A percentile compares a stretch with the other conserved stretches of the same genome.
phyloP scores from a whole-genome alignment of 2,113 vertebrate species.

The Halichoeres trimaculatus region DNA sequence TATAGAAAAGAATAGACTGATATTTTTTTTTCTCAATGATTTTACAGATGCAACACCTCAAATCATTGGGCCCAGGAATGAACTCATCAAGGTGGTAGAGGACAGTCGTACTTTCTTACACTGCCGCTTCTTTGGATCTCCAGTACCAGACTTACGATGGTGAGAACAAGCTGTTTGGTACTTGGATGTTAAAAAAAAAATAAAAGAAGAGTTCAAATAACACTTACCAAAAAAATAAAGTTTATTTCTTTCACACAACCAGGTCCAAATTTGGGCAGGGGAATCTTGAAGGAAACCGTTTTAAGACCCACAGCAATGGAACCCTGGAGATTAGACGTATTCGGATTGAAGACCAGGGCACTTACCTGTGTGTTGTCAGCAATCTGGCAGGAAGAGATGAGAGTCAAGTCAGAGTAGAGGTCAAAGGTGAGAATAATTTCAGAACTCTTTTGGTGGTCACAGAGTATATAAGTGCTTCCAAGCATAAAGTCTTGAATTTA shows the following conservation, averaged over 20 bases:
- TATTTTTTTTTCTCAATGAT: neutral
- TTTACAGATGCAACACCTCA: conserved; percentile 88
- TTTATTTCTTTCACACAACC: conserved; percentile 18
- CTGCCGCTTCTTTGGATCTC: conserved; percentile 95
- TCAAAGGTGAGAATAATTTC: conserved; percentile 88
- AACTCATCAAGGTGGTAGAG: conserved; percentile 89
- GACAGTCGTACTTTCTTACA: conserved; percentile 88
- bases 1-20: too few relatives aligned
- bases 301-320: conserved; percentile 89
- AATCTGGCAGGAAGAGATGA: conserved; percentile 93
- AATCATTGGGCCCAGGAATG: conserved; percentile 87
- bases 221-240: conserved; percentile 6
- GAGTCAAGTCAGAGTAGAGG: conserved; percentile 91
- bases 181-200: neutral
- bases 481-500: too few relatives aligned
- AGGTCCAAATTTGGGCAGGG: conserved; percentile 98
- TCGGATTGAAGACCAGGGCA: conserved; percentile 91
- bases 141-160: conserved; percentile 93
- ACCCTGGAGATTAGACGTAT: conserved; percentile 91
- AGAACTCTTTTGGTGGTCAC: too few relatives aligned
- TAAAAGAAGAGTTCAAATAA: neutral
- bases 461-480: too few relatives aligned
- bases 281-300: conserved; percentile 91
- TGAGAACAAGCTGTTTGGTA: conserved; percentile 74
- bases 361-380: conserved; percentile 92